Evolutionary conservation across 2,113 vertebrate species (phyloP).

Genomic region (Brienomyrus brachyistius): DNA sequence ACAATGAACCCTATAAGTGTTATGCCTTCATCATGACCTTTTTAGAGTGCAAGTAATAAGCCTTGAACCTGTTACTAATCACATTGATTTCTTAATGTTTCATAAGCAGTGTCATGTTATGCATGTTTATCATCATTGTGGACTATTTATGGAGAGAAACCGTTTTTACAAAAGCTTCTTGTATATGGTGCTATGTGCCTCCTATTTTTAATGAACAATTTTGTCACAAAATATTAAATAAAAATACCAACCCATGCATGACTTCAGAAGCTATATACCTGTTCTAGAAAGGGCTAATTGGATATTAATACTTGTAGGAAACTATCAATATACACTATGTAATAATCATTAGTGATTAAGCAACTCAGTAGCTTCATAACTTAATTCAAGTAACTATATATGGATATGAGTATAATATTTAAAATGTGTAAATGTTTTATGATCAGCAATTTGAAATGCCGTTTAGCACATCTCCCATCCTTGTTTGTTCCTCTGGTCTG

Average conservation of each 20-base stretch:
- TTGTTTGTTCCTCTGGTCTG: background rate
- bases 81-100: background rate
- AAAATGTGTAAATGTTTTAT: background rate
- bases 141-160: background rate
- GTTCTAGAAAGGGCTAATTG: background rate
- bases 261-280: background rate
- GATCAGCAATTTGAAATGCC: background rate
- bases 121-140: background rate
- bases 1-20: background rate
- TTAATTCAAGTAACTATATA: background rate
- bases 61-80: background rate
- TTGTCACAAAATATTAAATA: background rate
- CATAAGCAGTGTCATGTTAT: background rate
- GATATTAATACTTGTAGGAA: no score
- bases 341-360: background rate
- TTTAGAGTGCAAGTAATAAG: background rate
- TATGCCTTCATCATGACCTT: background rate
- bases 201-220: background rate
- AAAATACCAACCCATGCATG: background rate
- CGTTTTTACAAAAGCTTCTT: background rate
- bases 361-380: background rate
- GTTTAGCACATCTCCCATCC: background rate
- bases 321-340: background rate
- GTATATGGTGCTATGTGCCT: no score
- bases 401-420: background rate